Base-by-base conservation (phyloP, 1,140 invertebrate genomes). In the Pseudomyrmex gracilis region DNA sequence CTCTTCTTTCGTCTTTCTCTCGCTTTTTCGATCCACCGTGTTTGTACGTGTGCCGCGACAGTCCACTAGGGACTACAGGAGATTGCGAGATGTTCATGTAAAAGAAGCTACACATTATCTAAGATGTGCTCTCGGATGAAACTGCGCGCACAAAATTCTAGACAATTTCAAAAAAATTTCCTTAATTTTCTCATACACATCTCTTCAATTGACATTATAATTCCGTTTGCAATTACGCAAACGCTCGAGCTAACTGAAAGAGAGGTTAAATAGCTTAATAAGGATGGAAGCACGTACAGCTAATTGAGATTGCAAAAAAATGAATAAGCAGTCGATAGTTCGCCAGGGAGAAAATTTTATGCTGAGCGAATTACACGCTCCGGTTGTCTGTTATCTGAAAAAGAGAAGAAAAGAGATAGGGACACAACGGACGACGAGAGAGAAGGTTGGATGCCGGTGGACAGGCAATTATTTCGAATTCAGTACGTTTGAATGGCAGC, bases 381-480 rank as follows among this genome's bases (percentile, higher is more conserved):
- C 20, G 13, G 22, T 22, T n/a, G 34, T 2, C 22, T 45, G 43
- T 57, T 10, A 49, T 22, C 13, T 15, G 49, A 34, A 49, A 51
- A 60, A 51, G 60, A 57, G 47, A 64, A 13, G 20, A 66, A 64
- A 58, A 66, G 51, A 71, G 71, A 60, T 0, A 8, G 57, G 20
- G 24, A 22, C 9, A 22, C 9, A 5, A 12, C 3, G 15, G 71
- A 63, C 66, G 63, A 55, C 55, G 17, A 61, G 63, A 17, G n/a
- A 12, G 22, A 51, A 24, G 22, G n/a, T 47, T 9, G 70, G 13
- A 24, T 13, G 51, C 68, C 73, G 86, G 82, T 83, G 87, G 90
- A 82, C 74, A 73, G 88, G 87, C 89, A 93, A 93, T 93, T 92
- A 93, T 94, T 93, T 93, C 92, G 90, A 92, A 94, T 93, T 94